Evolutionary conservation across 2,888 invertebrate genomes (phyloP), one percentile per base, ranked within the genome.

Genomic region (Drosophila silvestris): DNA sequence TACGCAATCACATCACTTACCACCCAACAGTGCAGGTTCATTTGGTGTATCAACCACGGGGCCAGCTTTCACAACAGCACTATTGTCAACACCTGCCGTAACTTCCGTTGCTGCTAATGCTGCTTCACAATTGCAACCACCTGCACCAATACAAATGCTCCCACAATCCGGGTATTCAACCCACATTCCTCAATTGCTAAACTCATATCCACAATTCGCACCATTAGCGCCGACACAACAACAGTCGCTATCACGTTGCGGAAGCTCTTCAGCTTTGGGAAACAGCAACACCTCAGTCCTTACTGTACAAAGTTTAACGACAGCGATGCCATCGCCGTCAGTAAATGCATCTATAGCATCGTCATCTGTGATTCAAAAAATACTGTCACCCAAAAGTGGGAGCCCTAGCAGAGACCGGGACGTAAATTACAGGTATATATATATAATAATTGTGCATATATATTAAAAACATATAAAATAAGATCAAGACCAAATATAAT

Each of bases 361-460:
- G n/a, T 67, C 74, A 83, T 90, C 93, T 91, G 92, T 94, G 91
- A 92, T 93, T 91, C 92, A 94, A 92, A 95, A 95, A 87, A 94
- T 95, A 66, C 96, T 96, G 93, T 96, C 97, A 53, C 97, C 97
- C 26, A 95, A 96, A 85, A 96, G 96, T 70, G 97, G 96, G 92
- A 96, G 96, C 93, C 96, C 97, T 61, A 96, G 56, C 86, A 95
- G 97, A 90, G 97, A 97, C 93, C 95, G 97, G 82, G 97, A 97
- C 92, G 96, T 96, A 93, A 97, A 96, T 93, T 97, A 97, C 94
- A 97, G 97, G 97, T 97, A 94, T 85, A 32, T 97, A 94, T 86
- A 32, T 47, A 12, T 58, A 26, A 32, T 32, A 61, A 37, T 39
- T 28, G 3, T 44, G 22, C 6, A 33, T 33, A 50, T 51, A 53